These are phyloP conservation scores for Arctia plantaginis DNA, from an alignment of 2,888 invertebrate genomes.

Conservation along the genomic window DNA sequence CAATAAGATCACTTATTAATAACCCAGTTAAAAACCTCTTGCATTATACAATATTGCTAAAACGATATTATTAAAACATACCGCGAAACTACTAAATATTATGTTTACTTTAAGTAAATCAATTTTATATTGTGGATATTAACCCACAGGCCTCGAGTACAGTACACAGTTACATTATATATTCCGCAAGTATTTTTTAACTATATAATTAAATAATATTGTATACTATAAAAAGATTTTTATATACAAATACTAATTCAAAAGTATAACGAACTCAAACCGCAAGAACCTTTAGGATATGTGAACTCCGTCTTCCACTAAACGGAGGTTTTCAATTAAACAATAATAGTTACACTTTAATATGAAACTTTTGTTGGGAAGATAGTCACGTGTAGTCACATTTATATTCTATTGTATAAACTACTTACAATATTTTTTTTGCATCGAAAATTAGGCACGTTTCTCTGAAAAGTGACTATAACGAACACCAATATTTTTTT, in stretches of 20 bases:
- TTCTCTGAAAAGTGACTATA: background rate
- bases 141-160: too few relatives aligned
- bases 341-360: background rate
- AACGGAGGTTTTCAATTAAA: background rate
- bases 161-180: background rate
- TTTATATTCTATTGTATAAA: background rate
- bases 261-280: background rate
- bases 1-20: background rate
- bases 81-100: background rate
- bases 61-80: background rate
- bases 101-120: background rate
- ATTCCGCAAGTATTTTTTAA: background rate
- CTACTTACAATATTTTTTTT: background rate
- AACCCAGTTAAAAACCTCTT: background rate
- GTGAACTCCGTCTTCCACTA: background rate
- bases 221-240: constrained; percentile 4
- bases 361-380: background rate
- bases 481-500: background rate
- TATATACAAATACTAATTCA: constrained; percentile 7
- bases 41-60: constrained; percentile 14
- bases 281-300: constrained; percentile 16
- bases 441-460: background rate
- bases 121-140: background rate
- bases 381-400: background rate
- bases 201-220: constrained; percentile 1